A percentile compares a stretch with the other conserved stretches of the same genome.
phyloP scores from a whole-genome alignment of 92 coral and sea anemone genomes.

The Scolanthus callimorphus region DNA sequence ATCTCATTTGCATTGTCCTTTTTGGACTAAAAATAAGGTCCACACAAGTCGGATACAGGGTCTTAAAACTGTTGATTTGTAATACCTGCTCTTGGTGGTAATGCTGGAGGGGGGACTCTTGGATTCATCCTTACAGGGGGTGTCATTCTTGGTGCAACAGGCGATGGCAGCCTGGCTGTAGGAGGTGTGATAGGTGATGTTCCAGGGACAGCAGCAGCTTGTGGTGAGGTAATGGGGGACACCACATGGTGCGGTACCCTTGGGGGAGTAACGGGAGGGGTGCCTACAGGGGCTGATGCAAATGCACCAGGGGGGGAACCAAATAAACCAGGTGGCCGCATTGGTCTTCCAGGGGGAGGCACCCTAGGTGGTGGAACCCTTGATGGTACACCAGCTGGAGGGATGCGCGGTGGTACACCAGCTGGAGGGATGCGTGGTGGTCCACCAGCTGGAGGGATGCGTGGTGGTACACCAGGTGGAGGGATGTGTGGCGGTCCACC shows the following conservation, averaged over 20 bases:
- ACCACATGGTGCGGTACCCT: background rate
- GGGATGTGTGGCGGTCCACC: slow-evolving; percentile 16
- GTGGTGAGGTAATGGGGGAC: background rate
- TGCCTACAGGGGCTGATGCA: too few relatives aligned
- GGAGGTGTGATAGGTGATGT: slow-evolving; percentile 9
- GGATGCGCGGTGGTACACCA: slow-evolving; percentile 2
- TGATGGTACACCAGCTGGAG: background rate
- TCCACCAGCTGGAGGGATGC: slow-evolving; percentile 12
- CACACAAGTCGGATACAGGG: too few relatives aligned
- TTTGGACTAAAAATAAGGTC: too few relatives aligned
- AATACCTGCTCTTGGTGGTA: too few relatives aligned
- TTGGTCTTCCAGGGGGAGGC: slow-evolving; percentile 17
- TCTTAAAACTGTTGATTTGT: too few relatives aligned
- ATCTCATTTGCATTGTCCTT: too few relatives aligned
- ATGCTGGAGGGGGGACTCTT: slow-evolving; percentile 19
- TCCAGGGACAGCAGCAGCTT: background rate
- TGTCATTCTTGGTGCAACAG: slow-evolving; percentile 17
- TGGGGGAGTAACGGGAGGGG: background rate
- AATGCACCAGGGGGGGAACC: too few relatives aligned
- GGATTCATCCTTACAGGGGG: too few relatives aligned
- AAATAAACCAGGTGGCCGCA: too few relatives aligned
- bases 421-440: slow-evolving; percentile 9
- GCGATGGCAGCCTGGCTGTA: background rate
- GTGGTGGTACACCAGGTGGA: slow-evolving; percentile 22
- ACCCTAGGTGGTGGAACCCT: slow-evolving; percentile 17